Evolutionary conservation across 2,113 vertebrate species (phyloP).

Genomic region (Salvelinus namaycush): DNA sequence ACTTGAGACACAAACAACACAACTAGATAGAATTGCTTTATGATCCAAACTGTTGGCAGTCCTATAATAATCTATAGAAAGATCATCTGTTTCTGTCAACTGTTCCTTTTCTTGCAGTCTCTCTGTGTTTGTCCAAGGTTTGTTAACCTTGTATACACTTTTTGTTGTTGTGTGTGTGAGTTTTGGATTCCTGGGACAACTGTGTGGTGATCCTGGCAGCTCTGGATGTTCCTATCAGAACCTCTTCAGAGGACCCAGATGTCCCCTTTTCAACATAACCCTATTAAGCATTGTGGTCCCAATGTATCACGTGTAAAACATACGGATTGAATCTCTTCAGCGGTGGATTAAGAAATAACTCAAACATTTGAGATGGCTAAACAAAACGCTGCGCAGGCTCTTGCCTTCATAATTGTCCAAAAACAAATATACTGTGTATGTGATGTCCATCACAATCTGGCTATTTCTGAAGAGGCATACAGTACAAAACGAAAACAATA

Average conservation of each 20-base stretch:
- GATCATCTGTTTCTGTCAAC: not conserved
- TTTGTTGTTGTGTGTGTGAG: constrained; percentile 22
- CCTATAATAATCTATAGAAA: constrained; percentile 27
- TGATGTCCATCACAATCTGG: not conserved
- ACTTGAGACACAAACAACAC: constrained; percentile 50
- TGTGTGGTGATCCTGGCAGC: constrained; percentile 17
- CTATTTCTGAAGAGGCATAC: not conserved
- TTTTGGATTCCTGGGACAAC: constrained; percentile 29
- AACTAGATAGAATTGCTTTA: constrained; percentile 28
- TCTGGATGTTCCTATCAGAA: constrained; percentile 6
- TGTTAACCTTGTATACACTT: constrained; percentile 61
- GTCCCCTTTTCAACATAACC: not conserved
- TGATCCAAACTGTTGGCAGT: constrained; percentile 27
- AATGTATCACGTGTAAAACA: constrained; percentile 13
- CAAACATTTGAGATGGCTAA: constrained; percentile 33
- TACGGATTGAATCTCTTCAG: constrained; percentile 5
- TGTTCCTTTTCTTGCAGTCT: constrained; percentile 9
- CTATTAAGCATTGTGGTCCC: not conserved
- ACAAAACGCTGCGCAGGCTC: not conserved
- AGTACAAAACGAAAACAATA: not conserved
- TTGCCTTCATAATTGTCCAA: constrained; percentile 52
- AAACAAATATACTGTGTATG: constrained; percentile 28
- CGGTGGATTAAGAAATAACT: constrained; percentile 9
- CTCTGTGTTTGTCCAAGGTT: constrained; percentile 19
- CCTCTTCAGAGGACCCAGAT: no score